Evolutionary conservation across 1,140 invertebrate species (phyloP), one percentile per base, ranked within the genome.

Genomic region (Trichonephila clavata): DNA sequence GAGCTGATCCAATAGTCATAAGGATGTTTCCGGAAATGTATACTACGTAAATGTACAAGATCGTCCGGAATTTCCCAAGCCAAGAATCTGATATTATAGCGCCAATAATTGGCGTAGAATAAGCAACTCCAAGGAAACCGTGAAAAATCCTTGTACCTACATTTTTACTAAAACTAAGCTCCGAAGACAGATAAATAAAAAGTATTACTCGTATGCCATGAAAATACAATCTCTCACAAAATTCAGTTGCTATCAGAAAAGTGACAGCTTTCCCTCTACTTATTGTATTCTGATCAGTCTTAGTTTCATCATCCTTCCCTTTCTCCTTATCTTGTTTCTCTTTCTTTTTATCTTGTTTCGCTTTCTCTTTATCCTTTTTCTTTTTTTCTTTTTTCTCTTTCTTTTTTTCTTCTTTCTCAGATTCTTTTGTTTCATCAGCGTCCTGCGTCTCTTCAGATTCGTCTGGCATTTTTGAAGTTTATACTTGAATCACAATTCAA

Each of bases 201-300:
- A 99, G 96, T 93, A 99, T 97, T 21, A 60, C 18, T 6, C 59
- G 86, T 16, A 87, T 16, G 1, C 99, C 99, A 97, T 99, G 99
- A 95, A 97, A 99, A 65, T 97, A 98, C 96, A 99, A 99, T 95
- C 99, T 97, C 96, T 99, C 99, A 96, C 99, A 99, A 95, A 99
- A 99, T 96, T 99, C 99, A 97, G 98, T 99, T 95, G 97, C 97
- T 93, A 99, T 96, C 95, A 99, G 99, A 95, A 99, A 99, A 95
- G 98, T 98, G 21, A 99, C 97, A n/a, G 21, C 63, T n/a, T n/a
- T n/a, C 13, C 8, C 2, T 20, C 0, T 65, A 2, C 5, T n/a
- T 65, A 10, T 5, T 6, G 63, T 10, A n/a, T n/a, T 6, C 8
- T 3, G 5, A n/a, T 21, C 21, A 21, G 7, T 65, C 4, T 65